Evolutionary conservation across 2,797 vertebrate genomes (phyloP).

Genomic region (Hybognathus amarus): DNA sequence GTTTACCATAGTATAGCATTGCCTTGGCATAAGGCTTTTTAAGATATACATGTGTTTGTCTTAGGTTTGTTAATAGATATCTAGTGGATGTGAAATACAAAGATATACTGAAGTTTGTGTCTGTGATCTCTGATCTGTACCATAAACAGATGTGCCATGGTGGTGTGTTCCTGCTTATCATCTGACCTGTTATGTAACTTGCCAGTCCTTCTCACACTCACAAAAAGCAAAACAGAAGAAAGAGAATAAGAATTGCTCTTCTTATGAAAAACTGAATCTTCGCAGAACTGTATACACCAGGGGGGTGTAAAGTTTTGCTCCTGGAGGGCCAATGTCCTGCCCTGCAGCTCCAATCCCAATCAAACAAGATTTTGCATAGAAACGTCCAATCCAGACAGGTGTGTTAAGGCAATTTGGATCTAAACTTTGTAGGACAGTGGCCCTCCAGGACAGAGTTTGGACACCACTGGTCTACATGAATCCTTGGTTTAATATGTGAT

Average conservation of each 20-base stretch:
- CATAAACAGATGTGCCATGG: slow-evolving; percentile 33
- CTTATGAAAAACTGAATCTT: slow-evolving; percentile 26
- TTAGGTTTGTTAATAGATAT: slow-evolving; percentile 1
- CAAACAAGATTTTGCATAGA: too few species aligned
- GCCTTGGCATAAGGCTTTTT: not conserved
- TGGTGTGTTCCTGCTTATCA: slow-evolving; percentile 10
- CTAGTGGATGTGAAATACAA: slow-evolving; percentile 23
- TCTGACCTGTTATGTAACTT: slow-evolving; percentile 20
- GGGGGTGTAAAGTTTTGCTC: too few species aligned
- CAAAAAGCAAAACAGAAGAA: slow-evolving; percentile 13
- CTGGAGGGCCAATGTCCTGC: too few species aligned
- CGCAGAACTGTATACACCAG: not conserved
- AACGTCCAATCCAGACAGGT: too few species aligned
- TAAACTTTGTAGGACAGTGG: too few species aligned
- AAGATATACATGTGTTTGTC: not conserved
- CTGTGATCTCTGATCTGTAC: slow-evolving; percentile 7
- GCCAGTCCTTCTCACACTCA: slow-evolving; percentile 5
- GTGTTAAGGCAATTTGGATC: too few species aligned
- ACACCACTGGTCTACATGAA: too few species aligned
- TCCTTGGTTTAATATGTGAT: not conserved
- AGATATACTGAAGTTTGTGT: not conserved
- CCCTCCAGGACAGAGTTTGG: too few species aligned
- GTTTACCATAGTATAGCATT: not conserved
- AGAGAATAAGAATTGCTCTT: not conserved
- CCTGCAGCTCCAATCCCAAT: too few species aligned